Evolutionary conservation across 2,888 invertebrate species (phyloP).

Genomic region (Eristalis intricaria): DNA sequence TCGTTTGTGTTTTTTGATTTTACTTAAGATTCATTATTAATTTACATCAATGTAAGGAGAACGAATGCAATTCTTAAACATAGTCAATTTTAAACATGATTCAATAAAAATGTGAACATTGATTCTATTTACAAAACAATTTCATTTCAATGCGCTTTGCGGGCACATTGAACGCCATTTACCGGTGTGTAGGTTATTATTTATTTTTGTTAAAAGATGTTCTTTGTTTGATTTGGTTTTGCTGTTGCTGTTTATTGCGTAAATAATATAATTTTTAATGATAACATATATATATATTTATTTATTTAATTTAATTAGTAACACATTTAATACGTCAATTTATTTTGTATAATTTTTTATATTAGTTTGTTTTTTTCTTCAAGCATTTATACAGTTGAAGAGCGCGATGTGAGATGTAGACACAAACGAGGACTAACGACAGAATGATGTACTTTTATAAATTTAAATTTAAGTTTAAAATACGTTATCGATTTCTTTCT

Average conservation of each 20-base stretch:
- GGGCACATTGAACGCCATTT: constrained; percentile 35
- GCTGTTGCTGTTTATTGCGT: constrained; percentile 22
- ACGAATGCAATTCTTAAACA: background rate
- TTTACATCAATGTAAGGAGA: constrained; percentile 48
- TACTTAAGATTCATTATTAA: background rate
- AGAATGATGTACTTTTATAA: too few relatives aligned
- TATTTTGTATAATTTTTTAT: constrained; percentile 28
- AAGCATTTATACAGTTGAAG: constrained; percentile 32
- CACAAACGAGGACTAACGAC: constrained; percentile 14
- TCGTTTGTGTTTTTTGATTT: background rate
- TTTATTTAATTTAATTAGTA: constrained; percentile 64
- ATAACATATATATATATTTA: constrained; percentile 57
- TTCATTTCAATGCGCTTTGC: constrained; percentile 6
- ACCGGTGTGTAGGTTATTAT: constrained; percentile 50
- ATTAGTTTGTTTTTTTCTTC: constrained; percentile 14
- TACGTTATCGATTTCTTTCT: too few relatives aligned
- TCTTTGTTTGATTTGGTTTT: constrained; percentile 44
- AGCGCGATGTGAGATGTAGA: constrained; percentile 19
- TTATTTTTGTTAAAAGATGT: constrained; percentile 36
- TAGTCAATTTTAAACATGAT: constrained; percentile 12
- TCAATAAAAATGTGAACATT: constrained; percentile 50
- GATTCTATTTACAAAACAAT: constrained; percentile 66
- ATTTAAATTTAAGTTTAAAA: too few relatives aligned
- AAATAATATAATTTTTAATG: constrained; percentile 45
- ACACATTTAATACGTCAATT: constrained; percentile 68